A percentile compares a stretch with the other conserved stretches of the same genome.
Conservation (phyloP, 2,113 vertebrate species). For the Bothrops jararaca region DNA sequence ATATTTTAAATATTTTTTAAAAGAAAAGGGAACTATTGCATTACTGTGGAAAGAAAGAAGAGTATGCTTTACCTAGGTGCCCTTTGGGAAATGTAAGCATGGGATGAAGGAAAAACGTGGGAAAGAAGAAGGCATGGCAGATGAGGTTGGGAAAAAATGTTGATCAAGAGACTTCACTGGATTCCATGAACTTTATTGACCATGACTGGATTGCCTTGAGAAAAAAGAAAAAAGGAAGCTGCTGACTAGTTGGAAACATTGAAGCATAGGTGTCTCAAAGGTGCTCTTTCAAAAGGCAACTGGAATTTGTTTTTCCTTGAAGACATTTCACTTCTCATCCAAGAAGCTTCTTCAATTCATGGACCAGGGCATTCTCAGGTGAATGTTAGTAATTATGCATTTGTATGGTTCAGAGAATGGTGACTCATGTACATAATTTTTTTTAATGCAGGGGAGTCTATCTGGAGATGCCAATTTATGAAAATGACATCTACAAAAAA, state of each 20-base stretch:
- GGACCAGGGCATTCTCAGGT: not conserved
- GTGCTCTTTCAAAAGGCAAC: not conserved
- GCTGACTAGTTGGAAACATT: not conserved
- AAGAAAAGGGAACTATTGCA: not conserved
- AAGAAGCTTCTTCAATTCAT: not conserved
- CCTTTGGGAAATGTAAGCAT: not conserved
- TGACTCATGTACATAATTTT: not conserved
- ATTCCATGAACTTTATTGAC: not conserved
- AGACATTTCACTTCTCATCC: not conserved
- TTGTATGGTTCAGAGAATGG: too few species aligned
- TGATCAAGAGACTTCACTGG: not conserved
- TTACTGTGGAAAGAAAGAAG: not conserved
- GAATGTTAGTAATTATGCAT: not conserved
- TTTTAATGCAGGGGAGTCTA: not conserved
- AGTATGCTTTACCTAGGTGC: not conserved
- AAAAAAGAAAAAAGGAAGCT: not conserved
- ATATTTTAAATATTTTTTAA: not conserved
- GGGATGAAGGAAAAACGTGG: not conserved
- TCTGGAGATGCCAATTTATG: not conserved
- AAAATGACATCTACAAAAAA: not conserved
- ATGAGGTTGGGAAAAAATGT: not conserved
- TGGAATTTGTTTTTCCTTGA: not conserved
- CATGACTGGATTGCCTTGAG: not conserved
- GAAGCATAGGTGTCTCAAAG: not conserved
- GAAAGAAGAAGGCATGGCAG: not conserved